Evolutionary conservation across 2,113 vertebrate species (phyloP), one percentile per base, ranked within the genome.

Genomic region (Muntiacus reevesi): DNA sequence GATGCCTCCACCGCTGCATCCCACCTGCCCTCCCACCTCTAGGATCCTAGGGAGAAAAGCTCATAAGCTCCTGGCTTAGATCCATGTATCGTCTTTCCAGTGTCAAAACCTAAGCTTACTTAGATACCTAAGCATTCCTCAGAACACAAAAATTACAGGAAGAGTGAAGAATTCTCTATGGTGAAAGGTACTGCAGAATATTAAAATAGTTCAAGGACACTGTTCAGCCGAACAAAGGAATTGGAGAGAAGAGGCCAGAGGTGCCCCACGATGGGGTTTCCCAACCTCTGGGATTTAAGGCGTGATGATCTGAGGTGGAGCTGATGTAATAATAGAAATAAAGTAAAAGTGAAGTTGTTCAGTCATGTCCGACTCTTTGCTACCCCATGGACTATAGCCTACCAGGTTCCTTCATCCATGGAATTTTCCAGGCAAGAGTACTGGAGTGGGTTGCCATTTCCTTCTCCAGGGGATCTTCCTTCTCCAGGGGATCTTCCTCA

Each of bases 1-100:
- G 23, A 17, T 50, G 47, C 36, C 23, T 52, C 4, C 11, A 5
- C 33, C 1, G 5, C 36, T n/a, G 3, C 8, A 0, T 28, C 12
- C 27, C 10, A 2, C 15, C 50, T 14, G 50, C 16, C 36, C 43
- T 57, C 12, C 25, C 3, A 27, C 87, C 17, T n/a, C 47, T 40
- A 25, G 67, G 50, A 33, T 87, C 13, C 23, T 43, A 13, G 5
- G 50, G 50, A 45, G 57, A 17, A 43, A 52, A 47, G 21, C 47
- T 33, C 11, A 25, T 36, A 50, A 79, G n/a, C 50, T 62, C 83
- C 74, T 57, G 78, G 64, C 55, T 84, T 57, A 30, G 40, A 67
- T 47, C 78, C 47, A 30, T 11, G 6, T 36, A 21, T 33, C 12
- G 28, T 55, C 23, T 30, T 62, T 54, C 50, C 30, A 16, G 6